A percentile compares a stretch with the other conserved stretches of the same genome.
phyloP scores from a whole-genome alignment of 2,113 vertebrate species.

The Cairina moschata region DNA sequence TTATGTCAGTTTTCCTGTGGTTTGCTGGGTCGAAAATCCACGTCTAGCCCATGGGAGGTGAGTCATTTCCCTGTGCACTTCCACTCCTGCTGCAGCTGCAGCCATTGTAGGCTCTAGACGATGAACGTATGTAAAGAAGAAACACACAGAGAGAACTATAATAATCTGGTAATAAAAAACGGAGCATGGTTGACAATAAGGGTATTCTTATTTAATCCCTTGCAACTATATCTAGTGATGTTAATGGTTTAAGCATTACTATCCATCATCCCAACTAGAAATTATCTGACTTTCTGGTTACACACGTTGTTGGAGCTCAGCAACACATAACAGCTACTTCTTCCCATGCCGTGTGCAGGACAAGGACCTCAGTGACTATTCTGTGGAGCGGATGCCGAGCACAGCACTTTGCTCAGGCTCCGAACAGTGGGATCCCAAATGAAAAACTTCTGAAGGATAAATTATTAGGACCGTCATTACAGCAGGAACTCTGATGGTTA shows the following conservation, averaged over 20 bases:
- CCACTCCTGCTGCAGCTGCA: conserved; percentile 54
- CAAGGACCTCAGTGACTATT: not conserved
- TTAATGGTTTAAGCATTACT: not conserved
- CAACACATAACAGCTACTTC: not conserved
- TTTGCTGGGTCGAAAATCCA: conserved; percentile 26
- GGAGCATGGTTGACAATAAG: not conserved
- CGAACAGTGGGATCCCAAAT: not conserved
- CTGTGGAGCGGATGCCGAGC: not conserved
- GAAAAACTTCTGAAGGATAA: not conserved
- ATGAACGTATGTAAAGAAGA: not conserved
- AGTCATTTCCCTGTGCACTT: not conserved
- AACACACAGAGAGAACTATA: not conserved
- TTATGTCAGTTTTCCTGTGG: not conserved
- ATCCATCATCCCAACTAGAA: not conserved
- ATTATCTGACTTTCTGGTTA: not conserved
- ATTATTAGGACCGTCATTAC: not conserved
- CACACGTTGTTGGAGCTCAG: not conserved
- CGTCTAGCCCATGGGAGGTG: not conserved
- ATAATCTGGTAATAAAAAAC: not conserved
- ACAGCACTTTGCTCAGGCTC: not conserved
- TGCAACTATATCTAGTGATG: not conserved
- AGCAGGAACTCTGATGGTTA: not conserved
- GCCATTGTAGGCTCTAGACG: not conserved
- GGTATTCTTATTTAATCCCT: conserved; percentile 3
- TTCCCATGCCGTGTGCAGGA: not conserved